Evolutionary conservation across 2,113 vertebrate species (phyloP).

Genomic region (Clarias gariepinus): DNA sequence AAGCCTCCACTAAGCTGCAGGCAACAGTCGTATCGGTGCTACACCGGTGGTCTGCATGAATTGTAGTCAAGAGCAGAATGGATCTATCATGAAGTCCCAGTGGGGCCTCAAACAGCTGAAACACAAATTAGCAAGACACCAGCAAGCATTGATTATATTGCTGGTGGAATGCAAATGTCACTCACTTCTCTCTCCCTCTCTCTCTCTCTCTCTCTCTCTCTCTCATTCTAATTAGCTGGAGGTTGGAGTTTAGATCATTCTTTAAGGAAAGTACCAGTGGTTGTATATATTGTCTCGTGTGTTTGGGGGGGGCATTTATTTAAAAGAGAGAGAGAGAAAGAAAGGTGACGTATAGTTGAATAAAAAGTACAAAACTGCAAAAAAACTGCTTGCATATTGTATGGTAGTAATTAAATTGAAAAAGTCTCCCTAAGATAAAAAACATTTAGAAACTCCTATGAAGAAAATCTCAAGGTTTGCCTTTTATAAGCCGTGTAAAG

Average conservation of each 20-base stretch:
- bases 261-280: constrained; percentile 5
- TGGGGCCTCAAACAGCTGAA: constrained; percentile 60
- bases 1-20: constrained; percentile 20
- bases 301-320: no score
- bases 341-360: not conserved
- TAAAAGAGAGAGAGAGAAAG: no score
- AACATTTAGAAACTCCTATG: not conserved
- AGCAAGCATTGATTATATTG: constrained; percentile 54
- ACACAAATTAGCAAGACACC: constrained; percentile 70
- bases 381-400: not conserved
- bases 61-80: constrained; percentile 68
- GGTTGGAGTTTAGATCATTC: constrained; percentile 37
- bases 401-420: not conserved
- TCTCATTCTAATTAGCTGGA: constrained; percentile 51
- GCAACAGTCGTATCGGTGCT: constrained; percentile 45
- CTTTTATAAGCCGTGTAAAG: not conserved
- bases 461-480: not conserved
- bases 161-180: constrained; percentile 40
- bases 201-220: constrained; percentile 21
- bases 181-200: constrained; percentile 25
- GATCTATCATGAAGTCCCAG: constrained; percentile 68
- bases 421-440: not conserved
- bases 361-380: no score
- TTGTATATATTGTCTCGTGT: no score
- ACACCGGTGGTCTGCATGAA: constrained; percentile 49